Percentiles rank a stretch among this genome's conserved stretches.
phyloP scores from a whole-genome alignment of 2,797 vertebrate genomes.

The Cheirogaleus major region DNA sequence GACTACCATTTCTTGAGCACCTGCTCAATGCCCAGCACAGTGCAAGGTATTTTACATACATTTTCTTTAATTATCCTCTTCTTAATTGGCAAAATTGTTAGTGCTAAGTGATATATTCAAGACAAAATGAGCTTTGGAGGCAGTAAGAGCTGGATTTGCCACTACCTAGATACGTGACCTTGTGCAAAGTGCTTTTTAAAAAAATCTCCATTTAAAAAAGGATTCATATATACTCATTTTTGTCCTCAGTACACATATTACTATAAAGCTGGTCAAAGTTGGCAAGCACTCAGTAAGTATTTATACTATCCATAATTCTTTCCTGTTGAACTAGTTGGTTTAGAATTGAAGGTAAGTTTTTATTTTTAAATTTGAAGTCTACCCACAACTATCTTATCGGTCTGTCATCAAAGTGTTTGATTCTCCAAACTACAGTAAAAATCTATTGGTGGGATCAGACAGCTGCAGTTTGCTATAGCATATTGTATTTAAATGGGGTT shows the following conservation, averaged over 20 bases:
- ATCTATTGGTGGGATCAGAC: not conserved
- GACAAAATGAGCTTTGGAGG: not conserved
- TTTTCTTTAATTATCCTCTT: not conserved
- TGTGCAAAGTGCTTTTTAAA: not conserved
- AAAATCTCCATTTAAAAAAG: not conserved
- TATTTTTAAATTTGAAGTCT: not conserved
- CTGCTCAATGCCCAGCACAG: not conserved
- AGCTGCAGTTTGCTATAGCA: not conserved
- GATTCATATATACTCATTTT: not conserved
- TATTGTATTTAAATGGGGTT: not conserved
- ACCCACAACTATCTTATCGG: not conserved
- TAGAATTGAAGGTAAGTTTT: conserved; percentile 16
- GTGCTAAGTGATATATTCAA: not conserved
- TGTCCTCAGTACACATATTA: not conserved
- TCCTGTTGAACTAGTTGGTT: not conserved
- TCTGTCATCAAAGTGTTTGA: not conserved
- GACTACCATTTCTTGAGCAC: not conserved
- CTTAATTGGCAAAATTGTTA: not conserved
- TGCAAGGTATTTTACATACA: not conserved
- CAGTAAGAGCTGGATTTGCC: not conserved
- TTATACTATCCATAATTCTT: not conserved
- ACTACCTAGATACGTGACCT: not conserved
- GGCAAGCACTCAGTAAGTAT: not conserved
- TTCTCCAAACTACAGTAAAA: not conserved
- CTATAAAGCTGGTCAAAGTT: not conserved